Conservation (phyloP, 2,888 invertebrate genomes). For the Beris chalybata region DNA sequence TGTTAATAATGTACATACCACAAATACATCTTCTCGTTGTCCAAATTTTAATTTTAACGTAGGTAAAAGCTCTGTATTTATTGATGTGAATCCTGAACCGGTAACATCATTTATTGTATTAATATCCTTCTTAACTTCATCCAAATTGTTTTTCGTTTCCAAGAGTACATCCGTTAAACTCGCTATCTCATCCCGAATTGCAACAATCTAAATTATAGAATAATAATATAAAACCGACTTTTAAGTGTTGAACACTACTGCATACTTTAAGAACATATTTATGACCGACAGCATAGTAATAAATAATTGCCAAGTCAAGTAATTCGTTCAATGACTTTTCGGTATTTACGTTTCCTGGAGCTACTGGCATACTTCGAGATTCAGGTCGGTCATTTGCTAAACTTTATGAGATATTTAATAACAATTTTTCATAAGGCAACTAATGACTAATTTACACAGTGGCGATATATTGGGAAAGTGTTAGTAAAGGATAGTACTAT, state of each 20-base stretch:
- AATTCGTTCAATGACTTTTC: conserved; percentile 51
- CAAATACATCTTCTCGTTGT: conserved; percentile 54
- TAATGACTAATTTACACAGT: conserved; percentile 12
- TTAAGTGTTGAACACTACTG: conserved; percentile 1
- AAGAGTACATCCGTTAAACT: conserved; percentile 51
- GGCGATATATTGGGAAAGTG: not conserved
- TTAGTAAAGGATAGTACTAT: too few relatives aligned
- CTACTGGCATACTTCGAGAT: conserved; percentile 24
- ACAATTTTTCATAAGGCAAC: not conserved
- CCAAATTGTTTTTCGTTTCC: conserved; percentile 53
- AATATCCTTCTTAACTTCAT: conserved; percentile 51
- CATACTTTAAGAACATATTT: conserved; percentile 54
- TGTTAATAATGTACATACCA: conserved; percentile 43
- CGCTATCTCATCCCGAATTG: conserved; percentile 54
- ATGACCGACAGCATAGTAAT: conserved; percentile 55
- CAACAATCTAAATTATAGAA: conserved; percentile 45
- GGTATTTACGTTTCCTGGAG: conserved; percentile 45
- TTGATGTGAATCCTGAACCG: conserved; percentile 48
- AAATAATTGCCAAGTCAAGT: conserved; percentile 51
- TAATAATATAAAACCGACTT: not conserved
- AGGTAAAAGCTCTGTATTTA: conserved; percentile 49
- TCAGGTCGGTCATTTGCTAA: conserved; percentile 20
- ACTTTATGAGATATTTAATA: conserved; percentile 1
- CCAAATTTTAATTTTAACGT: conserved; percentile 51
- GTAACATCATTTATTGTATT: conserved; percentile 48